These are phyloP conservation scores for Hypomesus transpacificus DNA, from an alignment of 2,113 vertebrate species.

Conservation along the genomic window DNA sequence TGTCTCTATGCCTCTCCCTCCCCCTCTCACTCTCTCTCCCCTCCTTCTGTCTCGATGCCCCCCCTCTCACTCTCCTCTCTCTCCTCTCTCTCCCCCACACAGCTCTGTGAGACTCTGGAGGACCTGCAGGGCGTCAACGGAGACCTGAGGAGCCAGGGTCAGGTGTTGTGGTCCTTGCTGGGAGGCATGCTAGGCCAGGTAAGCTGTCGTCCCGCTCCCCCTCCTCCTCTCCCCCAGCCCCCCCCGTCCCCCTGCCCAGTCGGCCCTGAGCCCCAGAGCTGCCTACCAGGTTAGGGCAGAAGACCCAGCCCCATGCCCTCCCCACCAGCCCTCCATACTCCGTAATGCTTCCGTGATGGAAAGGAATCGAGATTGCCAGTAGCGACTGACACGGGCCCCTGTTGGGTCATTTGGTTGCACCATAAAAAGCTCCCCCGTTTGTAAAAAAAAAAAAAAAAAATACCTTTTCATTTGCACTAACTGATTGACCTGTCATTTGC, in stretches of 20 bases:
- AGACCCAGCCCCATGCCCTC: not conserved
- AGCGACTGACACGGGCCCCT: conserved; percentile 39
- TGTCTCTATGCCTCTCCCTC: conserved; percentile 8
- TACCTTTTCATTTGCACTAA: conserved; percentile 69
- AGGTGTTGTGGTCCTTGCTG: conserved; percentile 88
- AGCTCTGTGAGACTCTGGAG: conserved; percentile 95
- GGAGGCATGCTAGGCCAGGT: conserved; percentile 94
- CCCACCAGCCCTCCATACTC: conserved; percentile 36
- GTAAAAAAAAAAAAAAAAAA: conserved; percentile 37
- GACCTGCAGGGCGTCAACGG: conserved; percentile 91
- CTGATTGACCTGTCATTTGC: conserved; percentile 74
- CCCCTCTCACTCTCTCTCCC: conserved; percentile 39
- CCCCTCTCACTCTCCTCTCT: conserved; percentile 37
- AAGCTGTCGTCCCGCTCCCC: conserved; percentile 60
- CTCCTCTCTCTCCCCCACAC: conserved; percentile 42
- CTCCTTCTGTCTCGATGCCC: too few relatives aligned
- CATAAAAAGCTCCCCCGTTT: conserved; percentile 61
- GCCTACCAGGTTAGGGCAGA: conserved; percentile 14
- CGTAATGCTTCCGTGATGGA: conserved; percentile 58
- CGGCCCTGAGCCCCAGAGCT: not conserved
- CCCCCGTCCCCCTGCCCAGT: not conserved
- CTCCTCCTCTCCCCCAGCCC: conserved; percentile 6
- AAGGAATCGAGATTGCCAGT: conserved; percentile 46
- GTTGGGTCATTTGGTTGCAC: conserved; percentile 55
- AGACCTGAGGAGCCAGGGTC: conserved; percentile 88